Conservation (phyloP, 2,888 invertebrate species). For the Griposia aprilina region DNA sequence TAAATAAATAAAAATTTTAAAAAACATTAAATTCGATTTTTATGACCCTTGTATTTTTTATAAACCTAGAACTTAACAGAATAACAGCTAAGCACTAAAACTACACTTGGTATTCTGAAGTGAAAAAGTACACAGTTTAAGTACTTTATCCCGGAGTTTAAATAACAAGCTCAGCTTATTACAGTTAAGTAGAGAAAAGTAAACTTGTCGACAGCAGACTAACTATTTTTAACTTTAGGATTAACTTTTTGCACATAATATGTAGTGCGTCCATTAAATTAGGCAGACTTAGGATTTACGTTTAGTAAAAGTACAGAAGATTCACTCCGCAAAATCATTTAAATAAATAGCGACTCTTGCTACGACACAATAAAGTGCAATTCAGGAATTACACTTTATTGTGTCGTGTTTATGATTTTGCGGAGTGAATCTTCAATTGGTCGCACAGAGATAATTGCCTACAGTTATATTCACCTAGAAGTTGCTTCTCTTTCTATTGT, state of each 20-base stretch:
- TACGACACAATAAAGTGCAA: no score
- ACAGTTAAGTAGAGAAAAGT: slow-evolving; percentile 26
- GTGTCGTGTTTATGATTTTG: no score
- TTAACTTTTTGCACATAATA: neutral
- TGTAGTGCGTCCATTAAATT: neutral
- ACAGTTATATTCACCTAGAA: no score
- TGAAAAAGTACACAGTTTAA: slow-evolving; percentile 38
- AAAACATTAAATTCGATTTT: neutral
- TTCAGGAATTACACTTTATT: no score
- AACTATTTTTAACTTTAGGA: slow-evolving; percentile 8
- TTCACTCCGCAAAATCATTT: no score
- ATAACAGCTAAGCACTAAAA: slow-evolving; percentile 13
- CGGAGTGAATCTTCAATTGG: no score
- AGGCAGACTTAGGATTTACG: neutral
- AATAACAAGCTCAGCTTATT: slow-evolving; percentile 42
- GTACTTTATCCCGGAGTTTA: slow-evolving; percentile 19
- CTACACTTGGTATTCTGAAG: slow-evolving; percentile 15
- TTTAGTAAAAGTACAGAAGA: neutral
- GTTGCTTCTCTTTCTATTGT: no score
- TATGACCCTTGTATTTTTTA: neutral
- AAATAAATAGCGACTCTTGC: no score
- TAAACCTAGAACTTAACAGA: slow-evolving; percentile 9
- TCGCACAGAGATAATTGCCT: no score
- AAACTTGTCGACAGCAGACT: slow-evolving; percentile 27
- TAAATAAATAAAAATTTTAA: neutral